Evolutionary conservation across 1,140 invertebrate genomes (phyloP), one percentile per base, ranked within the genome.

Genomic region (Tetragonula clypearis): DNA sequence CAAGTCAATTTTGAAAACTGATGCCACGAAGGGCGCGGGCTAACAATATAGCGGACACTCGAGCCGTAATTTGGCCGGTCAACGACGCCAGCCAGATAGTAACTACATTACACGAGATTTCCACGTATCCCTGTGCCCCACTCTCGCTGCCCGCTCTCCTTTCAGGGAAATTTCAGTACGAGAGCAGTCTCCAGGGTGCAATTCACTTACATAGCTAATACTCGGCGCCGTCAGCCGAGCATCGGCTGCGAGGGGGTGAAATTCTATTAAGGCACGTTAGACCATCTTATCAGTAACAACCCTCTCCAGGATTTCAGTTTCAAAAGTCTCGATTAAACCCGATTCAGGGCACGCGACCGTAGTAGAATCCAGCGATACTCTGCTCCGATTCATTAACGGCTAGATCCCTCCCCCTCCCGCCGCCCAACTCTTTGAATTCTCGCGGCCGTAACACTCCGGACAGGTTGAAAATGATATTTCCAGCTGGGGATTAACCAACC

Each of bases 141-240:
- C 1, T 30, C 30, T 4, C 35, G 2, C 35, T 35, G 30, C 30
- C 2, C 30, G 1, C 41, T 8, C 41, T 11, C 41, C 76, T 68
- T 30, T 35, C 30, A 60, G 72, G 11, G 66, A 88, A 86, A 88
- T 88, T 89, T 88, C 72, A 86, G 49, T 58, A 60, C 78, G 69
- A 80, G 65, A 83, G 58, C 74, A 26, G 60, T 76, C 87, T 49
- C 82, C 11, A 19, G 87, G 71, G 88, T 80, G 82, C 87, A 82
- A 90, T 90, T 76, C 82, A 85, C 79, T 90, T 85, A 90, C 77
- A 86, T 78, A 80, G 84, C 84, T 89, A 86, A 88, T 89, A 89
- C 35, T 77, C 60, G 35, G 60, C 26, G 69, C 55, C 65, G 84
- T 62, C 75, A 30, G 17, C 60, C 69, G 35, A 82, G 71, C 62